phyloP scores from a whole-genome alignment of 2,888 invertebrate genomes.

The Cantharis flavilabris region DNA sequence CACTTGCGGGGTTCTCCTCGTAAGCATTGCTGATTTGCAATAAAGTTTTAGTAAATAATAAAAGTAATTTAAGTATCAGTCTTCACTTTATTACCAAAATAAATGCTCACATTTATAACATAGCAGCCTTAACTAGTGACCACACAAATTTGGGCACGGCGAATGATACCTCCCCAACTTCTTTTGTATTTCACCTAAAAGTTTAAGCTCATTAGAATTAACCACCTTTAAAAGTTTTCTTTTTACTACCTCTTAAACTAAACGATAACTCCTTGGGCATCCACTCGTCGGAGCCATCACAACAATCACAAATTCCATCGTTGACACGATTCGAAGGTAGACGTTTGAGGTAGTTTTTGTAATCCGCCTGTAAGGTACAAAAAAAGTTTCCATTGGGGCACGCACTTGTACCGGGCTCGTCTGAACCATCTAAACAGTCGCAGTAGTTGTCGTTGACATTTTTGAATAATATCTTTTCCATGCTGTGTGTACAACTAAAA shows the following conservation, averaged over 20 bases:
- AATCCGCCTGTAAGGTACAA: slow-evolving; percentile 67
- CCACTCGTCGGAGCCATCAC: slow-evolving; percentile 91
- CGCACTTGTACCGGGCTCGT: slow-evolving; percentile 86
- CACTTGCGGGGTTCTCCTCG: too few relatives aligned
- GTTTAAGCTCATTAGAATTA: background rate
- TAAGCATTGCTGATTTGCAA: too few relatives aligned
- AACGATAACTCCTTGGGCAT: slow-evolving; percentile 35
- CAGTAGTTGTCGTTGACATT: slow-evolving; percentile 84
- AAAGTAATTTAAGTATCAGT: background rate
- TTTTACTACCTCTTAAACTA: slow-evolving; percentile 21
- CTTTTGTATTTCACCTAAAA: slow-evolving; percentile 4
- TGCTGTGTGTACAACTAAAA: slow-evolving; percentile 57
- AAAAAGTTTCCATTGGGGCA: slow-evolving; percentile 84
- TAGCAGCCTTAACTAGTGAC: background rate
- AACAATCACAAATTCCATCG: slow-evolving; percentile 94
- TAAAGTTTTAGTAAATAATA: background rate
- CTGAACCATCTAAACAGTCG: slow-evolving; percentile 79
- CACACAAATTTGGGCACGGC: slow-evolving; percentile 4
- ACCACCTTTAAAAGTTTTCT: background rate
- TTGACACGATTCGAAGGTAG: slow-evolving; percentile 84
- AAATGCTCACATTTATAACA: background rate
- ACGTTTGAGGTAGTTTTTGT: slow-evolving; percentile 49
- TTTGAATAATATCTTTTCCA: slow-evolving; percentile 58
- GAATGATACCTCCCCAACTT: slow-evolving; percentile 4
- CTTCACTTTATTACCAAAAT: background rate